These are phyloP conservation scores for Mesochorus sp. DNA, from an alignment of 2,888 invertebrate genomes.

Conservation along the genomic window DNA sequence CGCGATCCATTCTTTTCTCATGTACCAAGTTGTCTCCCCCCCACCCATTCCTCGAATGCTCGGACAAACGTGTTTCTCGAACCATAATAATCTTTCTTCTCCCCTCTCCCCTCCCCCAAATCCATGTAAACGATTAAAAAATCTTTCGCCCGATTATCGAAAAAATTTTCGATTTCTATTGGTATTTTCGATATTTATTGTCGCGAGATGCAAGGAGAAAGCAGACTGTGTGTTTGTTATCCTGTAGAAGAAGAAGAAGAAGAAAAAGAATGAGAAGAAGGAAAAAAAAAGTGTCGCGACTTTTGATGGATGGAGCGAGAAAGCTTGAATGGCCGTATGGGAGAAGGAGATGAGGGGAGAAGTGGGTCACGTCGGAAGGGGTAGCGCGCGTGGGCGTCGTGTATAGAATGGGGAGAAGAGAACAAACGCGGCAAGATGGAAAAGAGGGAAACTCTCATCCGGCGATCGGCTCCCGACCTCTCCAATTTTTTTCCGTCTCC, in stretches of 20 bases:
- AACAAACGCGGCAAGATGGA: constrained; percentile 46
- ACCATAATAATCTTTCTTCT: too few relatives aligned
- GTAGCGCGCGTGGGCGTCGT: constrained; percentile 71
- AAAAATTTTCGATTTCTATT: too few relatives aligned
- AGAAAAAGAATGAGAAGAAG: not conserved
- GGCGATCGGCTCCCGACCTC: constrained; percentile 79
- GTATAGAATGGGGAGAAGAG: constrained; percentile 36
- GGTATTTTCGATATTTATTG: too few relatives aligned
- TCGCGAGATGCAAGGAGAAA: not conserved
- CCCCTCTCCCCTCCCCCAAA: too few relatives aligned
- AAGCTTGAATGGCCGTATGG: constrained; percentile 61
- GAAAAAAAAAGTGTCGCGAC: too few relatives aligned
- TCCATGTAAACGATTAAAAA: too few relatives aligned
- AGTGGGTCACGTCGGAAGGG: constrained; percentile 47
- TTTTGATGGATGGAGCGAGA: constrained; percentile 33
- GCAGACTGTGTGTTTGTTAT: not conserved
- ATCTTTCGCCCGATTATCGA: too few relatives aligned
- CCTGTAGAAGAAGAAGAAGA: not conserved
- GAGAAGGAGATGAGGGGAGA: not conserved
- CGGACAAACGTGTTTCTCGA: too few relatives aligned
- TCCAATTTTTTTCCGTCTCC: constrained; percentile 71
- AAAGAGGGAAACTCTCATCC: constrained; percentile 50
- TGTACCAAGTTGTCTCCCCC: too few relatives aligned
- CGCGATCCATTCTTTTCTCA: too few relatives aligned
- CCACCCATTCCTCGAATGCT: too few relatives aligned